Evolutionary conservation across 2,888 invertebrate genomes (phyloP).

Genomic region (Yponomeuta cagnagella): DNA sequence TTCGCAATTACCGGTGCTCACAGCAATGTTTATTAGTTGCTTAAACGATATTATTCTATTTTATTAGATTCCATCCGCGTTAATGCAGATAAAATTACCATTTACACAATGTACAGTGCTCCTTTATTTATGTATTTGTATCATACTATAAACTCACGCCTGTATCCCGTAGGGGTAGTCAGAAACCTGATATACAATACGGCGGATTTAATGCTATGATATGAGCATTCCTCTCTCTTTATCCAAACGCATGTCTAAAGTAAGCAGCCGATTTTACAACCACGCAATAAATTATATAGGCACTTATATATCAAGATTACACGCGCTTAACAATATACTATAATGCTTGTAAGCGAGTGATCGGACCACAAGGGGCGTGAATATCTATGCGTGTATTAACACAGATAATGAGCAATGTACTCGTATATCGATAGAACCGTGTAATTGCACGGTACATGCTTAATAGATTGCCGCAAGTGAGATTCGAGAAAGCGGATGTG

Average conservation of each 20-base stretch:
- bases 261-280: background rate
- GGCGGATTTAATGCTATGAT: no score
- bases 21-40: slow-evolving; percentile 10
- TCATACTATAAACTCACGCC: no score
- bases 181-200: no score
- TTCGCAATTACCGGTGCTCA: slow-evolving; percentile 8
- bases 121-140: no score
- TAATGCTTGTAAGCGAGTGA: slow-evolving; percentile 1
- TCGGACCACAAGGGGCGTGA: slow-evolving; percentile 7
- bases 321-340: background rate
- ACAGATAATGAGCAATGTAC: background rate
- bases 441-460: slow-evolving; percentile 5
- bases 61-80: background rate
- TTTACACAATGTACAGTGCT: background rate
- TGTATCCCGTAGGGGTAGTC: no score
- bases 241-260: background rate
- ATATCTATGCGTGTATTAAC: slow-evolving; percentile 8
- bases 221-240: background rate
- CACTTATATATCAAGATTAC: background rate
- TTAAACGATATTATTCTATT: background rate
- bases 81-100: background rate
- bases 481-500: slow-evolving; percentile 12
- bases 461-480: background rate
- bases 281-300: background rate
- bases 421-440: background rate